Conservation (phyloP, 2,888 invertebrate genomes). For the Lydus trimaculatus region DNA sequence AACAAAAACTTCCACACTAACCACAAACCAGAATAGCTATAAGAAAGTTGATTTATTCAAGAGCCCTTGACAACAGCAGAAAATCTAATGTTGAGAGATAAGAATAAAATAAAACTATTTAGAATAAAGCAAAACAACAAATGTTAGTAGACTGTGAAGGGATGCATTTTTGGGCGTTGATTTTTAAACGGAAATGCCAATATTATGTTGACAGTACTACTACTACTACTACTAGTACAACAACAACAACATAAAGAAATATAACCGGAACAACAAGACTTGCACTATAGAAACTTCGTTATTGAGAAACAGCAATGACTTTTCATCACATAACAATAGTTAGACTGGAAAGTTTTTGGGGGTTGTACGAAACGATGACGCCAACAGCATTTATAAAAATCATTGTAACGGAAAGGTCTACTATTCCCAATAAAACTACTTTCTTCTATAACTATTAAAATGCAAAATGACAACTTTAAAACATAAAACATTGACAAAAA, state of each 20-base stretch:
- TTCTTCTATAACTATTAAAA: too few species aligned
- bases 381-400: slow-evolving; percentile 23
- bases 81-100: background rate
- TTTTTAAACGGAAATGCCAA: background rate
- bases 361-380: slow-evolving; percentile 26
- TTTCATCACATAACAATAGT: slow-evolving; percentile 33
- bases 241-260: slow-evolving; percentile 17
- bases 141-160: background rate
- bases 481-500: too few species aligned
- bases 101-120: background rate
- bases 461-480: too few species aligned
- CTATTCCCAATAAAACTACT: background rate
- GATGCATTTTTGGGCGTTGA: slow-evolving; percentile 13
- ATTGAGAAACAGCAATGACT: slow-evolving; percentile 42
- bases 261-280: slow-evolving; percentile 29
- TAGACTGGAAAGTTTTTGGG: slow-evolving; percentile 36
- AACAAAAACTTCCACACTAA: slow-evolving; percentile 13
- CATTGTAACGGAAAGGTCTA: slow-evolving; percentile 12
- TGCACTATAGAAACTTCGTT: slow-evolving; percentile 42
- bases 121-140: background rate
- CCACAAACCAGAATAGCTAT: background rate
- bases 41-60: slow-evolving; percentile 29
- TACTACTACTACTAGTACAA: too few species aligned
- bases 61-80: background rate
- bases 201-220: slow-evolving; percentile 41